Conservation (phyloP, 2,888 invertebrate species). For the Eupithecia exiguata region DNA sequence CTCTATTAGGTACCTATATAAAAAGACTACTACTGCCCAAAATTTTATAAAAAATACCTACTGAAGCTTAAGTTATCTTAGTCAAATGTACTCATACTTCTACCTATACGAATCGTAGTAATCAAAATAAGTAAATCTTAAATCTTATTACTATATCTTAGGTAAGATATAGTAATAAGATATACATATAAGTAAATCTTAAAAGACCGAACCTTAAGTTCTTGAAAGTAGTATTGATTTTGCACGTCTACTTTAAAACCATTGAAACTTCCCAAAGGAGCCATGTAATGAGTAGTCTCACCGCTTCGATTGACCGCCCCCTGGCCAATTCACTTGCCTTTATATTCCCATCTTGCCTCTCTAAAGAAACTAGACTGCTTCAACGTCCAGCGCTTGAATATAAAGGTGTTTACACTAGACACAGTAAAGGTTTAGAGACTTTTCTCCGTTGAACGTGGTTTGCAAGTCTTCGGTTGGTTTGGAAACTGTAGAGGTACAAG, state of each 20-base stretch:
- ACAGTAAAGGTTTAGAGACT: conserved; percentile 32
- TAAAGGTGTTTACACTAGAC: conserved; percentile 56
- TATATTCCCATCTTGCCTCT: conserved; percentile 70
- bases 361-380: conserved; percentile 59
- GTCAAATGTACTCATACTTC: neutral
- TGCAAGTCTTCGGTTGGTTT: neutral
- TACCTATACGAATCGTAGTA: neutral
- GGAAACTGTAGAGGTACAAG: no score
- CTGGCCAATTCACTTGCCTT: conserved; percentile 71
- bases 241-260: conserved; percentile 21
- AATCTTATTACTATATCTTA: no score
- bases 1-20: neutral
- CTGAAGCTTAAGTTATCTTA: neutral
- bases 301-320: conserved; percentile 78
- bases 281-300: conserved; percentile 75
- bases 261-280: conserved; percentile 47
- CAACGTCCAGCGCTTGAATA: conserved; percentile 56
- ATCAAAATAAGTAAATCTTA: no score
- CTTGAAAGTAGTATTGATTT: conserved; percentile 14
- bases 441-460: conserved; percentile 16
- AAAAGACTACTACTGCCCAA: neutral
- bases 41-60: neutral
- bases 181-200: no score
- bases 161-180: no score
- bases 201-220: neutral